These are phyloP conservation scores for Pollimyrus isidori DNA, from an alignment of 2,113 vertebrate species.

Conservation along the genomic window DNA sequence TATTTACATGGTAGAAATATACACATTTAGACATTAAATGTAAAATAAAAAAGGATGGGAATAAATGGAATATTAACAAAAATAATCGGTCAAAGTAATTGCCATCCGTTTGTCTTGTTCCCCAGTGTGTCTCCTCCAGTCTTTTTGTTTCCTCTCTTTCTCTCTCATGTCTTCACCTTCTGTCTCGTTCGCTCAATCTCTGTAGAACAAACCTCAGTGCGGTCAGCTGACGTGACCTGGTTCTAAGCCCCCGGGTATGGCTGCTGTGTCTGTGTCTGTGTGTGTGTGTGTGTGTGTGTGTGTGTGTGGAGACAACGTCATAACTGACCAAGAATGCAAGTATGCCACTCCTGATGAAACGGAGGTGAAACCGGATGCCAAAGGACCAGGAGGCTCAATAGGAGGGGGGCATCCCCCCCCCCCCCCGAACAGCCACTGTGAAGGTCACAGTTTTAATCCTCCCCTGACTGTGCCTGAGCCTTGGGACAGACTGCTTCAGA, in stretches of 20 bases:
- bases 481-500: not conserved
- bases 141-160: not conserved
- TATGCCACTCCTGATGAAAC: not conserved
- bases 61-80: not conserved
- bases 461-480: not conserved
- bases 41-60: not conserved
- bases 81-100: not conserved
- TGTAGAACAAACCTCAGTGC: not conserved
- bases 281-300: not conserved
- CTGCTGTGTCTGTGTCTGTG: not conserved
- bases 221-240: not conserved
- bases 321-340: not conserved
- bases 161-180: not conserved
- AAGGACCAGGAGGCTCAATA: not conserved
- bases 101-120: not conserved
- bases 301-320: not conserved
- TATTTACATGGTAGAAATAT: not conserved
- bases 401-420: not conserved
- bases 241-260: not conserved
- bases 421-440: not conserved
- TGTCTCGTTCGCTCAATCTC: not conserved
- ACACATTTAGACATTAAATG: not conserved
- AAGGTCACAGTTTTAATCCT: slow-evolving; percentile 8
- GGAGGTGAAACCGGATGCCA: not conserved
- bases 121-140: not conserved